Conservation (phyloP, 2,888 invertebrate genomes). For the Ganaspis brasiliensis region DNA sequence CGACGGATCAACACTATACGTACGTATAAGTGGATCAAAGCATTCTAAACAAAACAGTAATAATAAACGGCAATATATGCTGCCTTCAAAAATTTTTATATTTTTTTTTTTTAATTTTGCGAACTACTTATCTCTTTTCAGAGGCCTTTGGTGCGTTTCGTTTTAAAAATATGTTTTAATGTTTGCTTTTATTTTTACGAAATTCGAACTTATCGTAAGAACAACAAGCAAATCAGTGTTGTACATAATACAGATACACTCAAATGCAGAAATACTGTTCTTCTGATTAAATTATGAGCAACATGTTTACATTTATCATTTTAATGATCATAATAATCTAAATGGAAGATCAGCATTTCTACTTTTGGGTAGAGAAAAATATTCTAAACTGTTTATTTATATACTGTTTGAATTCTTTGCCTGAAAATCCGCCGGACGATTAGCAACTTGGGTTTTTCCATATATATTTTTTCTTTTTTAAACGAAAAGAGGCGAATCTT, state of each 20-base stretch:
- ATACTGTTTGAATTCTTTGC: background rate
- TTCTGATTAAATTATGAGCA: too few species aligned
- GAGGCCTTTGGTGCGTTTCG: slow-evolving; percentile 33
- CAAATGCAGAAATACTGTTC: too few species aligned
- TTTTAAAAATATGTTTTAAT: slow-evolving; percentile 17
- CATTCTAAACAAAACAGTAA: slow-evolving; percentile 10
- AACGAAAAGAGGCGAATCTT: slow-evolving; percentile 19
- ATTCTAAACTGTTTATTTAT: slow-evolving; percentile 1
- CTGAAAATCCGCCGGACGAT: slow-evolving; percentile 6
- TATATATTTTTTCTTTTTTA: background rate
- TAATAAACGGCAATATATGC: background rate
- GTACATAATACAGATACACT: background rate
- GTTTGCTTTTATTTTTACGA: slow-evolving; percentile 31
- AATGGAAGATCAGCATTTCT: too few species aligned
- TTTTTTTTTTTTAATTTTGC: background rate
- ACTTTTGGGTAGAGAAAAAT: too few species aligned
- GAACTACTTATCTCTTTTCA: slow-evolving; percentile 11
- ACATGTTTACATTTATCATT: too few species aligned
- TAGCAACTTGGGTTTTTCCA: background rate
- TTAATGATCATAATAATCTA: too few species aligned
- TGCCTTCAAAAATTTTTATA: background rate
- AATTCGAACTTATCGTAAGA: background rate
- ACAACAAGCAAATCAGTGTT: background rate
- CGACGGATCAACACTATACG: background rate
- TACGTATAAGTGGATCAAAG: background rate